Conservation (phyloP, 2,797 vertebrate species). For the Coregonus suidteri region DNA sequence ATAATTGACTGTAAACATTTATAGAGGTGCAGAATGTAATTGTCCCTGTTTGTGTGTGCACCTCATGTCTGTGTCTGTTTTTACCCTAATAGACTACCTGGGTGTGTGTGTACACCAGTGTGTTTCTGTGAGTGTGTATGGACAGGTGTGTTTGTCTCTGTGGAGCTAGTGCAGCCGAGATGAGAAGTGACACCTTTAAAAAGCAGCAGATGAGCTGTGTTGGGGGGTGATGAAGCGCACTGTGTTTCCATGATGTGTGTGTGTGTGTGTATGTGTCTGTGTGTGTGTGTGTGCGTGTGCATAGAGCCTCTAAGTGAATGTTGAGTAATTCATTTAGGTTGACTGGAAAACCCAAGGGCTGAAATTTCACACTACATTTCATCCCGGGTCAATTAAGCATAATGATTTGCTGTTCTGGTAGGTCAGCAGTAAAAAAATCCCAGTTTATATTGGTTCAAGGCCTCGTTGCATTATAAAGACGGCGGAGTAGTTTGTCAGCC, state of each 20-base stretch:
- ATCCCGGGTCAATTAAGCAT: constrained; percentile 74
- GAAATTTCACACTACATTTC: constrained; percentile 81
- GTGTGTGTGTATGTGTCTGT: constrained; percentile 7
- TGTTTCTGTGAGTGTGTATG: neutral
- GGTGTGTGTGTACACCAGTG: neutral
- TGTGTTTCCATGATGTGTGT: constrained; percentile 28
- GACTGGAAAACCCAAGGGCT: constrained; percentile 65
- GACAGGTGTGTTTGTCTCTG: constrained; percentile 2
- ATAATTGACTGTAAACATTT: neutral
- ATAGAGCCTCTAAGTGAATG: constrained; percentile 61
- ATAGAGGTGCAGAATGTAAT: neutral
- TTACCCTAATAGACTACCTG: neutral
- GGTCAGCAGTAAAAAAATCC: constrained; percentile 57
- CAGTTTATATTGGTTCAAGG: constrained; percentile 67
- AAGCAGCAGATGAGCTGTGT: constrained; percentile 27
- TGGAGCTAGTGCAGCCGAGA: constrained; percentile 27
- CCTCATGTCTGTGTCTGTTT: neutral
- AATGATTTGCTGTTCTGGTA: constrained; percentile 66
- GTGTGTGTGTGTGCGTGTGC: constrained; percentile 17
- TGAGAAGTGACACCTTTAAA: constrained; percentile 33
- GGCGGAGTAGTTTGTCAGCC: constrained; percentile 65
- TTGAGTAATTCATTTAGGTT: constrained; percentile 73
- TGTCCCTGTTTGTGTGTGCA: neutral
- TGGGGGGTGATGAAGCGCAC: constrained; percentile 60
- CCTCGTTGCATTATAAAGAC: constrained; percentile 62